These are phyloP conservation scores for Pantherophis vulpinus DNA, from an alignment of 2,797 vertebrate species.

Conservation along the genomic window DNA sequence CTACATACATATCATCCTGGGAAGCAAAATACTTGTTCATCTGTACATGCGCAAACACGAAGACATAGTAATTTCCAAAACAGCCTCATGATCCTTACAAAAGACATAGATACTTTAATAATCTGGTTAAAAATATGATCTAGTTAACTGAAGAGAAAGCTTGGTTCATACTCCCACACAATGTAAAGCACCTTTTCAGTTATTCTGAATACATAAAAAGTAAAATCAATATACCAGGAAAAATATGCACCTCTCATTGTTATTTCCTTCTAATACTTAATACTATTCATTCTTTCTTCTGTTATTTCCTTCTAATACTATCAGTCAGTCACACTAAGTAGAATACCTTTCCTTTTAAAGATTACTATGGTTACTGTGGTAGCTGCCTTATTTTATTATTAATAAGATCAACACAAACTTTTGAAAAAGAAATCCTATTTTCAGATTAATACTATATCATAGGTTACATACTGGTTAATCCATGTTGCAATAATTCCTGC, in stretches of 20 bases:
- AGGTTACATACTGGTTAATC: background rate
- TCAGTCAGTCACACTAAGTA: background rate
- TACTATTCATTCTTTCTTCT: background rate
- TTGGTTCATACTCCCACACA: background rate
- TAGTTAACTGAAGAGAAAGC: background rate
- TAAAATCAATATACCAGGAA: background rate
- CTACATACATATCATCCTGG: background rate
- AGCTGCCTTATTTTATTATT: background rate
- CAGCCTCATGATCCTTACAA: background rate
- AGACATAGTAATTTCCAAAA: background rate
- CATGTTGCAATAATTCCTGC: background rate
- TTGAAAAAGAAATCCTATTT: background rate
- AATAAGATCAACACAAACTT: background rate
- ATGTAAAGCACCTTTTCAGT: background rate
- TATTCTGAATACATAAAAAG: background rate
- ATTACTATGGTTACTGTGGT: background rate
- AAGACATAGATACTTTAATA: background rate
- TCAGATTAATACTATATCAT: background rate
- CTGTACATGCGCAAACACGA: background rate
- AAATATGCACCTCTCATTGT: background rate
- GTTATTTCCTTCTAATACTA: background rate
- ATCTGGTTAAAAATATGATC: background rate
- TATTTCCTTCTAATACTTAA: background rate
- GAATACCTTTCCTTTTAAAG: background rate
- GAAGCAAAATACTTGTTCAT: background rate